Conservation (phyloP, 2,888 invertebrate genomes). For the Synergus itoensis region DNA sequence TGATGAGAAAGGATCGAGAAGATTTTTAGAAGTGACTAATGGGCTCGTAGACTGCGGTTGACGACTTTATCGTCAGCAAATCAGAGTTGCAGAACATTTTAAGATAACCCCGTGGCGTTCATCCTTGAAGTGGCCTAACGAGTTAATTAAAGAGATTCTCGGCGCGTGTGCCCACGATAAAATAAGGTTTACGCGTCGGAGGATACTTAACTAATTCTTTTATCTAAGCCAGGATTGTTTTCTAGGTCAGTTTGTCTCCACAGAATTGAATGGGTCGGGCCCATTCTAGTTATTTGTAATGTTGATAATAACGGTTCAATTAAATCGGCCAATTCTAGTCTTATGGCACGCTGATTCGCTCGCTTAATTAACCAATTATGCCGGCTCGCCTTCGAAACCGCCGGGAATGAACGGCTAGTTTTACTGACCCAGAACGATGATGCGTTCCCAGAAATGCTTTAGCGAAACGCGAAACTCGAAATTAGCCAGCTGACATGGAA, state of each 20-base stretch:
- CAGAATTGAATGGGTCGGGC: slow-evolving; percentile 24
- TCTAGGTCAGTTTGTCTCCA: slow-evolving; percentile 42
- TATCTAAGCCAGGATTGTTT: slow-evolving; percentile 37
- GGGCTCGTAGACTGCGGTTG: background rate
- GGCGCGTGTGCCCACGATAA: slow-evolving; percentile 35
- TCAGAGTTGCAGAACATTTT: slow-evolving; percentile 39
- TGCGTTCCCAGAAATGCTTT: slow-evolving; percentile 33
- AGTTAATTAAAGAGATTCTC: slow-evolving; percentile 40
- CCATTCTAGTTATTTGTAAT: slow-evolving; percentile 28
- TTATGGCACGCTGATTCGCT: slow-evolving; percentile 13
- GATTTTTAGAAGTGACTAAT: slow-evolving; percentile 31
- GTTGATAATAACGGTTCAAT: slow-evolving; percentile 42
- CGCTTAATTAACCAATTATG: slow-evolving; percentile 44
- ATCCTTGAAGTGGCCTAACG: slow-evolving; percentile 41
- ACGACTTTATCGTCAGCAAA: slow-evolving; percentile 33
- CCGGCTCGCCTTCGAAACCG: background rate
- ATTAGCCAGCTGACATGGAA: slow-evolving; percentile 20
- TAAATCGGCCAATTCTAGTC: slow-evolving; percentile 35
- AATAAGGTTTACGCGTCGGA: slow-evolving; percentile 31
- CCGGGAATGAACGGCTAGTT: slow-evolving; percentile 25
- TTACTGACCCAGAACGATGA: slow-evolving; percentile 37
- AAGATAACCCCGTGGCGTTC: slow-evolving; percentile 28
- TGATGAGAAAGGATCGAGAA: background rate
- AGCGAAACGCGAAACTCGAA: slow-evolving; percentile 16
- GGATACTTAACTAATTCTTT: slow-evolving; percentile 34